phyloP scores from a whole-genome alignment of 2,113 vertebrate genomes.

The Cathartes aura region DNA sequence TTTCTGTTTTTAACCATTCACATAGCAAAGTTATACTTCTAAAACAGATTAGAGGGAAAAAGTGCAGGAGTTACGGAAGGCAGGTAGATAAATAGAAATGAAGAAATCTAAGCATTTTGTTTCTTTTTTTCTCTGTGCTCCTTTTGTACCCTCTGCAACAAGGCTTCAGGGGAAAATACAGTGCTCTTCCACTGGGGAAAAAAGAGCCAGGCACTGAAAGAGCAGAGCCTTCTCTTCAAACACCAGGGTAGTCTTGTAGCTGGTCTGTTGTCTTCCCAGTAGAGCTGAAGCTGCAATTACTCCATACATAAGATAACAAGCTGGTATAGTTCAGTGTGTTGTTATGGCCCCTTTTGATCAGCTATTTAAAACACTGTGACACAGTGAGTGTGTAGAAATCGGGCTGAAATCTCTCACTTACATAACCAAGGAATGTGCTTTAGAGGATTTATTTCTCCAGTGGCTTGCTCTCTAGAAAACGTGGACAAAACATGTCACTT shows the following conservation, averaged over 20 bases:
- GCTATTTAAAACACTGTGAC: background rate
- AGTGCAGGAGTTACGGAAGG: background rate
- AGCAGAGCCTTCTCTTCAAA: background rate
- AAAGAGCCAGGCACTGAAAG: background rate
- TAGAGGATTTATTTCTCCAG: background rate
- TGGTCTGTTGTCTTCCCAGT: background rate
- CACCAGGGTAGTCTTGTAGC: background rate
- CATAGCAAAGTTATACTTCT: background rate
- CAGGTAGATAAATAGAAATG: background rate
- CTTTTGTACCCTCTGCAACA: background rate
- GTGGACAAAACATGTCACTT: background rate
- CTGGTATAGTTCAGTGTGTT: background rate
- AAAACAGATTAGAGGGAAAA: background rate
- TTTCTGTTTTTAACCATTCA: background rate
- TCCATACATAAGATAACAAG: background rate
- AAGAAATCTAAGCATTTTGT: background rate
- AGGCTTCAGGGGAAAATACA: background rate
- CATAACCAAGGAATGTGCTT: background rate
- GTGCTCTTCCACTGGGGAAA: background rate
- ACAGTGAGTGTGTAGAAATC: background rate
- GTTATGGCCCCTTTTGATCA: background rate
- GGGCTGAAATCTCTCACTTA: background rate
- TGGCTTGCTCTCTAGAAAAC: background rate
- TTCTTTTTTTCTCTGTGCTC: background rate
- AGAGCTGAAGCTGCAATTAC: background rate